phyloP scores from a whole-genome alignment of 1,140 invertebrate genomes.

The Heliconius hermathena region DNA sequence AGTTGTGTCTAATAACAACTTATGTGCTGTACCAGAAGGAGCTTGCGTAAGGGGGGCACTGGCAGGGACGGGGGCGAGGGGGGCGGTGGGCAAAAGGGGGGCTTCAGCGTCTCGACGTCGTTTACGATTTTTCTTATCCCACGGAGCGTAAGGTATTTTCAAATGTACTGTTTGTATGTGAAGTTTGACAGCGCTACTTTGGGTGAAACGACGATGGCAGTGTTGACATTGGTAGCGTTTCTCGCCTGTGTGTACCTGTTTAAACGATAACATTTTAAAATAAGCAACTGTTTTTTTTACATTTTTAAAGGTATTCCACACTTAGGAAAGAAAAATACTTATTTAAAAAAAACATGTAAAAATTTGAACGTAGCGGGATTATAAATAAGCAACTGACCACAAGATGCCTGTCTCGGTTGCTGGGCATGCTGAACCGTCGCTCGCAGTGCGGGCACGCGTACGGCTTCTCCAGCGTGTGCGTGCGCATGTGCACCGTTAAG shows the following conservation, averaged over 20 bases:
- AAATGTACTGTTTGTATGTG: conserved; percentile 76
- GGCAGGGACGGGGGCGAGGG: conserved; percentile 14
- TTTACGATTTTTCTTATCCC: conserved; percentile 75
- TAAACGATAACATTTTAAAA: too few species aligned
- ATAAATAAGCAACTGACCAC: conserved; percentile 51
- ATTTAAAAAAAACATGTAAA: too few species aligned
- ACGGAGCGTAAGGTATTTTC: conserved; percentile 75
- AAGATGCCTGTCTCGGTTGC: conserved; percentile 71
- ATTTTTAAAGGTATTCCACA: too few species aligned
- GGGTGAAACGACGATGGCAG: conserved; percentile 72
- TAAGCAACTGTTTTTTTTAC: too few species aligned
- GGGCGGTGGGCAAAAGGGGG: neutral
- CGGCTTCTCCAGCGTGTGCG: conserved; percentile 85
- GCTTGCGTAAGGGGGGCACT: conserved; percentile 20
- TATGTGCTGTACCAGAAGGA: conserved; percentile 17
- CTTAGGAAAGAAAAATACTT: too few species aligned
- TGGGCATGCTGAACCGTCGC: conserved; percentile 82
- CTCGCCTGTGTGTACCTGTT: conserved; percentile 70
- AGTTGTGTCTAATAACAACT: conserved; percentile 35
- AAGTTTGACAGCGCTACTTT: conserved; percentile 70
- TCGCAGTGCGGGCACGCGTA: conserved; percentile 84
- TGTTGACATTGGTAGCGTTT: conserved; percentile 71
- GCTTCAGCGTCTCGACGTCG: conserved; percentile 22
- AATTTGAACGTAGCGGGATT: too few species aligned
- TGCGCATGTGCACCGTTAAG: conserved; percentile 81